Evolutionary conservation across 2,888 invertebrate genomes (phyloP).

Genomic region (Hyalella azteca): DNA sequence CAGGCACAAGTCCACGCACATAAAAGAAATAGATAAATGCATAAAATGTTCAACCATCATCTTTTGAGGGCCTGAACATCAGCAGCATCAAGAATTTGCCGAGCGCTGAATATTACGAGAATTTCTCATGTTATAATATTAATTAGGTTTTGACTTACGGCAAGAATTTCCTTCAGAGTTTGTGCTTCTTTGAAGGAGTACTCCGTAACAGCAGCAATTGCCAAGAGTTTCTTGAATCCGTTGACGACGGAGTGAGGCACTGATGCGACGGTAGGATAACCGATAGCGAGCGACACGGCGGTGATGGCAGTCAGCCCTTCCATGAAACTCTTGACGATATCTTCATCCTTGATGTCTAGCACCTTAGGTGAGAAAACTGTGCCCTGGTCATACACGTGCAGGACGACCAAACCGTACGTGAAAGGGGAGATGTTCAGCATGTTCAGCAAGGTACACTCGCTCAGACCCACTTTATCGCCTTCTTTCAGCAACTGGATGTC

Average conservation of each 20-base stretch:
- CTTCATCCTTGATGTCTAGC: conserved; percentile 97
- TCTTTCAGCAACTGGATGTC: conserved; percentile 72
- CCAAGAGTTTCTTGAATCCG: conserved; percentile 97
- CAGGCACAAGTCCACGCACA: too few relatives aligned
- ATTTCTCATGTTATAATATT: too few relatives aligned
- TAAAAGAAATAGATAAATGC: too few relatives aligned
- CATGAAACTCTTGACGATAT: conserved; percentile 87
- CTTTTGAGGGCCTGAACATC: too few relatives aligned
- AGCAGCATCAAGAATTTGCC: too few relatives aligned
- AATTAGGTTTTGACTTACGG: conserved; percentile 63
- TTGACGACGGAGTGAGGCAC: conserved; percentile 97
- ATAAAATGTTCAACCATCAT: too few relatives aligned
- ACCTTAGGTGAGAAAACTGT: conserved; percentile 96
- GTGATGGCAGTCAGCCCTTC: conserved; percentile 94
- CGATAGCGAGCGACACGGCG: conserved; percentile 87
- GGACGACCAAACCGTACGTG: conserved; percentile 93
- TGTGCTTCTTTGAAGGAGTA: conserved; percentile 93
- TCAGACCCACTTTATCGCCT: conserved; percentile 98
- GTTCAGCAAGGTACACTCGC: conserved; percentile 97
- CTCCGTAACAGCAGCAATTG: conserved; percentile 94
- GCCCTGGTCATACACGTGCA: conserved; percentile 96
- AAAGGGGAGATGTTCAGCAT: conserved; percentile 99
- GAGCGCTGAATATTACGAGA: too few relatives aligned
- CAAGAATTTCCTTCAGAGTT: conserved; percentile 89
- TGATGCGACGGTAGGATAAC: conserved; percentile 95